These are phyloP conservation scores for Accipiter cooperii DNA, from an alignment of 2,113 vertebrate species.

Conservation along the genomic window DNA sequence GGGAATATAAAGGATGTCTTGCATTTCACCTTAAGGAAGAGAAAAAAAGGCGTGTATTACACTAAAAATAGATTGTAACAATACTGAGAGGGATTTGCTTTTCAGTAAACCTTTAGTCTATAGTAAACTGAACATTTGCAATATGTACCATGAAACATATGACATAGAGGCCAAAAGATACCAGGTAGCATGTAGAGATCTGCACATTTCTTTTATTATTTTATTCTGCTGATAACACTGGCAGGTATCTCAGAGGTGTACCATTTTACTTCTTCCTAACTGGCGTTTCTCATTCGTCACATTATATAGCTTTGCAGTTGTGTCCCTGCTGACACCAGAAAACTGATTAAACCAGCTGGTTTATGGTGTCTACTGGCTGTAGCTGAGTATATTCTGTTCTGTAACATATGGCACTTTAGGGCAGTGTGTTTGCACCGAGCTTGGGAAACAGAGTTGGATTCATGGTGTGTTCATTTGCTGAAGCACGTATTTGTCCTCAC, in stretches of 20 bases:
- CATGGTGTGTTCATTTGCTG: background rate
- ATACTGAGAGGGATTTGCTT: background rate
- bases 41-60: background rate
- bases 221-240: background rate
- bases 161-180: background rate
- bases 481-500: background rate
- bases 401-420: conserved; percentile 17
- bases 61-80: background rate
- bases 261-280: background rate
- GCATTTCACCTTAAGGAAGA: background rate
- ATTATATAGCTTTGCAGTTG: background rate
- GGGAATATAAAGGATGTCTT: background rate
- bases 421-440: background rate
- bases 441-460: background rate
- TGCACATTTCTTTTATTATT: background rate
- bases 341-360: conserved; percentile 38
- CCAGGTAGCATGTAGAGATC: background rate
- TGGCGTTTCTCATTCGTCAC: background rate
- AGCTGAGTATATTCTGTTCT: background rate
- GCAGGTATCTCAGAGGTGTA: background rate
- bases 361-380: conserved; percentile 23
- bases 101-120: background rate
- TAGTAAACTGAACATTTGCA: background rate
- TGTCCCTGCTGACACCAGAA: background rate
- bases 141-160: background rate